Base-by-base conservation (phyloP, 2,113 vertebrate genomes). In the Corythornis vintsioides region DNA sequence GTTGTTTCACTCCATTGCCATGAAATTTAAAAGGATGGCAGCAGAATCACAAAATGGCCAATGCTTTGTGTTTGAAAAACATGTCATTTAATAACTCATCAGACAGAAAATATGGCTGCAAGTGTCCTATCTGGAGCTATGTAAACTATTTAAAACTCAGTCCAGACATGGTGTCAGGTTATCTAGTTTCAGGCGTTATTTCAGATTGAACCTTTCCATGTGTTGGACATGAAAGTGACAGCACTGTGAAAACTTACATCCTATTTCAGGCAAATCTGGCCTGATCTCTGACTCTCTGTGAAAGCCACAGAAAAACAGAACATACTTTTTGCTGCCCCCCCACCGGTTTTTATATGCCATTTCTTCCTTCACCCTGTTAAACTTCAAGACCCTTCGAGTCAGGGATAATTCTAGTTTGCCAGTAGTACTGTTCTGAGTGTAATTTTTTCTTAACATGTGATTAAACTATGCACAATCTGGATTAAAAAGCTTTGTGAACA, bases 221-320 rank as follows among this genome's bases (percentile, higher is more conserved):
- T 92, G 89, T 91, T 96, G 74, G 71, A 59, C 35, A 77, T 24
- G 60, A 64, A 60, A 77, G 47, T 88, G 87, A 60, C 22, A 70
- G 57, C 12, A 18, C 13, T 92, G 84, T 76, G 92, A 94, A 95
- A 92, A 47, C 15, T 12, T 40, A 2, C 5, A 66, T 66, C 26
- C 52, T 87, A 90, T 91, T 94, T 96, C 72, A 83, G 72, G 84
- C 67, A 94, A 86, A 91, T 33, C 55, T 43, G 72, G 35, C 14
- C 83, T 89, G 92, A 82, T 78, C 86, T 74, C 77, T 88, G 76
- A 40, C 45, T 78, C 74, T 50, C 25, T 38, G 5, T 40, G 76
- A 77, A 88, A 86, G 40, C 60, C 75, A 61, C 1, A 56, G 28
- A 70, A 81, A 78, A 61, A 9, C 3, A 2, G n/a, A 69, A 47